phyloP scores from a whole-genome alignment of 2,797 vertebrate genomes.

The Lindbergichthys nudifrons region DNA sequence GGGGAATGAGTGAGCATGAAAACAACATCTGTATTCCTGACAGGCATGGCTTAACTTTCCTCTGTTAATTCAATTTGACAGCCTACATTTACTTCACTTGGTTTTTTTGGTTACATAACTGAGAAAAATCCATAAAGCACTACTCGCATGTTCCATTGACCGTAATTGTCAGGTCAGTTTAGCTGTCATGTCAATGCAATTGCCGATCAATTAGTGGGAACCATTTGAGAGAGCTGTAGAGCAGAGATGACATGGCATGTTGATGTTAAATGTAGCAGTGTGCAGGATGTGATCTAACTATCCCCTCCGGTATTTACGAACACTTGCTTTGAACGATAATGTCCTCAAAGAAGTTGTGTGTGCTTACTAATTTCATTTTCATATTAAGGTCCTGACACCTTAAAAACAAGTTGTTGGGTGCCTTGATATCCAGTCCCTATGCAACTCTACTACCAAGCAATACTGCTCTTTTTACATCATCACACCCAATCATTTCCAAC shows the following conservation, averaged over 20 bases:
- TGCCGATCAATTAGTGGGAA: conserved; percentile 39
- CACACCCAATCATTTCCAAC: conserved; percentile 34
- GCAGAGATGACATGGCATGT: not conserved
- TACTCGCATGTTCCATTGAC: conserved; percentile 37
- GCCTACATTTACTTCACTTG: conserved; percentile 32
- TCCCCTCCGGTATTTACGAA: not conserved
- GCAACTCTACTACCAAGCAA: not conserved
- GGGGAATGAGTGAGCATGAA: not conserved
- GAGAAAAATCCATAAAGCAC: conserved; percentile 47
- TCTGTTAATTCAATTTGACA: conserved; percentile 44
- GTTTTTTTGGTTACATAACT: conserved; percentile 57
- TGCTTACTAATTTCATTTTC: not conserved
- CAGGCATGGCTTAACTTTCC: conserved; percentile 11
- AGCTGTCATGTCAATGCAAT: conserved; percentile 26
- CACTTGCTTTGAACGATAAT: not conserved
- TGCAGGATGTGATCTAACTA: conserved; percentile 24
- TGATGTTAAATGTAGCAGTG: not conserved
- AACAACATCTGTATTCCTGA: conserved; percentile 8
- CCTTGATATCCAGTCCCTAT: not conserved
- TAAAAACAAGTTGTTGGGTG: not conserved
- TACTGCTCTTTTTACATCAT: conserved; percentile 12
- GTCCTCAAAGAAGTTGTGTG: not conserved
- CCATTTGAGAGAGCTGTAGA: conserved; percentile 4
- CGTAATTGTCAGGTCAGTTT: conserved; percentile 41
- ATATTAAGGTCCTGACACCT: conserved; percentile 5